phyloP scores from a whole-genome alignment of 2,113 vertebrate species.

The Psophia crepitans region DNA sequence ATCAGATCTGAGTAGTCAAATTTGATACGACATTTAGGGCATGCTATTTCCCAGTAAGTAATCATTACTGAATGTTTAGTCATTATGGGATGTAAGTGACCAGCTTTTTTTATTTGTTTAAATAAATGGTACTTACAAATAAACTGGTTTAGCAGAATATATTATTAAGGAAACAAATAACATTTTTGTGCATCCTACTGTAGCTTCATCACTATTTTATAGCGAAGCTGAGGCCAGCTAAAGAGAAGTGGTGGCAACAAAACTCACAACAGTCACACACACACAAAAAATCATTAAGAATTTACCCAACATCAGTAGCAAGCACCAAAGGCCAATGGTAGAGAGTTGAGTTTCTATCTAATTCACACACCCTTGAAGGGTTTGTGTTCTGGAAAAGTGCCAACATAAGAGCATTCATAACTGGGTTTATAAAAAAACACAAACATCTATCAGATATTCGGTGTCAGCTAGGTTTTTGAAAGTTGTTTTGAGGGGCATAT shows the following conservation, averaged over 20 bases:
- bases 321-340: background rate
- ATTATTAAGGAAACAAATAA: background rate
- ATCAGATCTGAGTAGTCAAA: background rate
- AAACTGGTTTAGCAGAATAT: too few relatives aligned
- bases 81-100: background rate
- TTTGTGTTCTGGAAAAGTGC: background rate
- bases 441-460: background rate
- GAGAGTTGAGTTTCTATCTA: background rate
- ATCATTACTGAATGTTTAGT: background rate
- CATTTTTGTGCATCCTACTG: background rate
- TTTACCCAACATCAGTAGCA: background rate
- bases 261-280: background rate
- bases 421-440: too few relatives aligned
- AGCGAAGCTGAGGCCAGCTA: background rate
- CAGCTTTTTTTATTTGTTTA: background rate
- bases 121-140: too few relatives aligned
- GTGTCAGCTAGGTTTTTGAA: background rate
- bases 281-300: background rate
- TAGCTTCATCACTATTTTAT: background rate
- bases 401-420: background rate
- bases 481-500: background rate
- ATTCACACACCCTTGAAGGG: background rate
- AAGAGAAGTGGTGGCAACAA: background rate
- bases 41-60: background rate
- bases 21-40: background rate